phyloP scores from a whole-genome alignment of 2,797 vertebrate species.

The Oophaga sylvatica region DNA sequence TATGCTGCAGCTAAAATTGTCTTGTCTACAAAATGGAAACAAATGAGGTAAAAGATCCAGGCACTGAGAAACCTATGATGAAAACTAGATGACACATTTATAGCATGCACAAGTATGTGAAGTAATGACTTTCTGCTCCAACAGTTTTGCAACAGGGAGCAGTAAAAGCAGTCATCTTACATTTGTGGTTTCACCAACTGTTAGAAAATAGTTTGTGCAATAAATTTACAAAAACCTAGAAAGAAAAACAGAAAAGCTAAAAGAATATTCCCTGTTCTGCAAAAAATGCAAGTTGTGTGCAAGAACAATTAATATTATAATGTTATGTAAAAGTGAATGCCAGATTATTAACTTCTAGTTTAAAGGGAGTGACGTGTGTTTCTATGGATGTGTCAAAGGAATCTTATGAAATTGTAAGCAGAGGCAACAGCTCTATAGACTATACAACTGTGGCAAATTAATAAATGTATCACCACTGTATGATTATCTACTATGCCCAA shows the following conservation, averaged over 20 bases:
- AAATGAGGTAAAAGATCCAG: conserved; percentile 18
- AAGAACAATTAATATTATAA: background rate
- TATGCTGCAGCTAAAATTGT: conserved; percentile 9
- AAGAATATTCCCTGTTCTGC: background rate
- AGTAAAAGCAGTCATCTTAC: conserved; percentile 5
- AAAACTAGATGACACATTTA: conserved; percentile 36
- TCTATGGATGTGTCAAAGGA: background rate
- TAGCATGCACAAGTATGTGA: background rate
- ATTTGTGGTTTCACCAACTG: background rate
- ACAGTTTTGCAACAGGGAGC: conserved; percentile 35
- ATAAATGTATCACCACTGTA: no score
- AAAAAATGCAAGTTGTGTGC: background rate
- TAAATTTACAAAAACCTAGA: background rate
- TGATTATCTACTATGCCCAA: background rate
- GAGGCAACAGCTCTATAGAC: no score
- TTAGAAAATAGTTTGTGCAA: conserved; percentile 24
- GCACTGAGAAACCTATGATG: conserved; percentile 26
- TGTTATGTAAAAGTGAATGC: background rate
- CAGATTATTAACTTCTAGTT: background rate
- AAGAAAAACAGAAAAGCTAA: background rate
- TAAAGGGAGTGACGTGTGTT: background rate
- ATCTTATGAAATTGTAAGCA: background rate
- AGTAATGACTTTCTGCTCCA: conserved; percentile 42
- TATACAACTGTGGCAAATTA: background rate
- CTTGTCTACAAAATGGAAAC: conserved; percentile 27